A percentile compares a stretch with the other conserved stretches of the same genome.
These are phyloP conservation scores for Tragopan temminckii DNA, from an alignment of 2,797 vertebrate genomes.

Conservation along the genomic window DNA sequence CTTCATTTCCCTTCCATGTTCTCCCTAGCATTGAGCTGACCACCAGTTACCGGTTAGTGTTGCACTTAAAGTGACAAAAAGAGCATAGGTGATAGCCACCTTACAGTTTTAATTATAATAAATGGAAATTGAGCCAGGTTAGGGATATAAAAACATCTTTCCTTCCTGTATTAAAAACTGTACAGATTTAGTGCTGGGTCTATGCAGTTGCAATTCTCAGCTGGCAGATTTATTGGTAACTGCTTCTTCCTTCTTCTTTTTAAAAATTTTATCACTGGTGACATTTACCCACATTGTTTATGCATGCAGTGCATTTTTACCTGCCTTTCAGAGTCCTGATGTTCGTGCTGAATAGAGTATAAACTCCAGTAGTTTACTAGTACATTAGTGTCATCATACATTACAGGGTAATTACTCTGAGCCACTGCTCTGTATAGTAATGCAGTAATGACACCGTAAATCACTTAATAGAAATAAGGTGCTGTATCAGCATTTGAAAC, in stretches of 20 bases:
- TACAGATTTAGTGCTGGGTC: conserved; percentile 10
- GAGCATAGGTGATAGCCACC: neutral
- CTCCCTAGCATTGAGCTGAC: neutral
- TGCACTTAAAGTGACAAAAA: neutral
- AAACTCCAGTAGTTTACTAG: conserved; percentile 80
- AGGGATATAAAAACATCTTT: neutral
- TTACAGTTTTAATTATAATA: neutral
- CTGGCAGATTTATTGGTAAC: conserved; percentile 55
- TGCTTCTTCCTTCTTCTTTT: conserved; percentile 41
- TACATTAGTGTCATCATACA: conserved; percentile 81
- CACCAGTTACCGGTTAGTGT: neutral
- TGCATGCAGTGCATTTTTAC: conserved; percentile 71
- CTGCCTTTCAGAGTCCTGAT: conserved; percentile 71
- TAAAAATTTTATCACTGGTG: conserved; percentile 52
- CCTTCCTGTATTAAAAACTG: neutral
- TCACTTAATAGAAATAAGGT: conserved; percentile 73
- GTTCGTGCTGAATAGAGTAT: conserved; percentile 65
- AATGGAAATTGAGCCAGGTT: neutral
- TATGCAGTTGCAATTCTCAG: conserved; percentile 32
- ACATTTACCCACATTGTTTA: conserved; percentile 73
- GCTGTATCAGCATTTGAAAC: conserved; percentile 76
- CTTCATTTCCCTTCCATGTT: neutral
- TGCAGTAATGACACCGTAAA: conserved; percentile 71
- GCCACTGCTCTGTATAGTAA: conserved; percentile 74
- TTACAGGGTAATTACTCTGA: conserved; percentile 81